Evolutionary conservation across 2,113 vertebrate genomes (phyloP), one percentile per base, ranked within the genome.

Genomic region (Lampris incognitus): DNA sequence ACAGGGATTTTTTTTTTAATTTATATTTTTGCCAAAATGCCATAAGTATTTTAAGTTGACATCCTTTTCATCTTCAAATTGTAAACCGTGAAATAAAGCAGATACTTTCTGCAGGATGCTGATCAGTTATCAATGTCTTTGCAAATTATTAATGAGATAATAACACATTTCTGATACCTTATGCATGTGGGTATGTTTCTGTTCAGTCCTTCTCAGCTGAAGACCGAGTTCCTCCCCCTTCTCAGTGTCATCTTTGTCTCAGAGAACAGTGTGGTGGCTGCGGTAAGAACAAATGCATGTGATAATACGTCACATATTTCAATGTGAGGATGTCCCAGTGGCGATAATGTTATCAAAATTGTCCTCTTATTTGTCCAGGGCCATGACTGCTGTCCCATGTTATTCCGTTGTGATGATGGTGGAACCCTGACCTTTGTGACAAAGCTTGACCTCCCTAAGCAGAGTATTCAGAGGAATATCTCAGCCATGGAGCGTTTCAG

Each of bases 401-500:
- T 99, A 84, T 99, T 99, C 86, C 96, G 95, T 85, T 97, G 95
- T 9, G 97, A 99, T 3, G 98, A 98, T 11, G 95, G 94, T 1
- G 98, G 97, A 74, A 77, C 88, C 63, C 89, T 99, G 94, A 96
- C 94, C 58, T 99, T 99, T 42, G 93, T 97, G 82, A 97, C 97
- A 24, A 99, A 99, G 91, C 94, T 99, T 2, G 98, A 99, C 93
- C 96, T 99, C 85, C 98, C 98, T 8, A 99, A 99, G 90, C 98
- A 99, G 93, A 99, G 96, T 89, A 97, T 98, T 85, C 97, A 98
- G 83, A 97, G 98, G 89, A 99, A 98, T 72, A 98, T 99, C 90
- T 99, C 98, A 0, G 98, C 98, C 75, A 99, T 99, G 98, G 98
- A 99, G 49, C 98, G 98, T 87, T 99, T 99, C 93, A 96, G 97